Evolutionary conservation across 2,888 invertebrate species (phyloP).

Genomic region (Drosophila stalkeri): DNA sequence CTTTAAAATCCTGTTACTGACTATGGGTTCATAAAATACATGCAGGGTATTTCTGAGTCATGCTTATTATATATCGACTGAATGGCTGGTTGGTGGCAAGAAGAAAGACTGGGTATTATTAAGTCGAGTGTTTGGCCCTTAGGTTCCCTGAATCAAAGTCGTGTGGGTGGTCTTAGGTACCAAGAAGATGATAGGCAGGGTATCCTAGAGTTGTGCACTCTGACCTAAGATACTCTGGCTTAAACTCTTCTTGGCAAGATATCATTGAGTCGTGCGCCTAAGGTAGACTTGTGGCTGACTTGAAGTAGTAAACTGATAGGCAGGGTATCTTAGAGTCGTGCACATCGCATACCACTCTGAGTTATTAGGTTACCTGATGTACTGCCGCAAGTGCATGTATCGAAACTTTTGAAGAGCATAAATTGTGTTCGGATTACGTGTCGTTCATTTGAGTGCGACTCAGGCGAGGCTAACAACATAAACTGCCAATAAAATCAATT

Average conservation of each 20-base stretch:
- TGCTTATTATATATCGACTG: too few species aligned
- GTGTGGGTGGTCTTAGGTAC: not conserved
- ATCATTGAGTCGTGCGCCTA: not conserved
- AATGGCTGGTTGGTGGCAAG: too few species aligned
- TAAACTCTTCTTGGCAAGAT: not conserved
- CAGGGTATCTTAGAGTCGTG: not conserved
- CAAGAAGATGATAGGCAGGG: too few species aligned
- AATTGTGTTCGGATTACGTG: slow-evolving; percentile 12
- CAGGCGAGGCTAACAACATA: slow-evolving; percentile 14
- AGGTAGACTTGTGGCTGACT: too few species aligned
- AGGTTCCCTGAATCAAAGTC: not conserved
- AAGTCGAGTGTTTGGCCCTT: too few species aligned
- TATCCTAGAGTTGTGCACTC: too few species aligned
- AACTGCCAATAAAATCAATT: slow-evolving; percentile 40
- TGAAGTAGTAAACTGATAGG: not conserved
- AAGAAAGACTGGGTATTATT: too few species aligned
- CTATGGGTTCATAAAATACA: too few species aligned
- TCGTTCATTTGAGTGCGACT: slow-evolving; percentile 1
- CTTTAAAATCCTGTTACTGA: too few species aligned
- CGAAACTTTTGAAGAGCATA: not conserved
- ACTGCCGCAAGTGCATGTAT: slow-evolving; percentile 1
- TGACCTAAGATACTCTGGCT: too few species aligned
- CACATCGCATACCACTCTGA: not conserved
- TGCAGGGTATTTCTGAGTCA: too few species aligned
- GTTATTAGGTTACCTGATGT: not conserved